Base-by-base conservation (phyloP, 1,140 invertebrate species). In the Zaprionus kolodkinae region DNA sequence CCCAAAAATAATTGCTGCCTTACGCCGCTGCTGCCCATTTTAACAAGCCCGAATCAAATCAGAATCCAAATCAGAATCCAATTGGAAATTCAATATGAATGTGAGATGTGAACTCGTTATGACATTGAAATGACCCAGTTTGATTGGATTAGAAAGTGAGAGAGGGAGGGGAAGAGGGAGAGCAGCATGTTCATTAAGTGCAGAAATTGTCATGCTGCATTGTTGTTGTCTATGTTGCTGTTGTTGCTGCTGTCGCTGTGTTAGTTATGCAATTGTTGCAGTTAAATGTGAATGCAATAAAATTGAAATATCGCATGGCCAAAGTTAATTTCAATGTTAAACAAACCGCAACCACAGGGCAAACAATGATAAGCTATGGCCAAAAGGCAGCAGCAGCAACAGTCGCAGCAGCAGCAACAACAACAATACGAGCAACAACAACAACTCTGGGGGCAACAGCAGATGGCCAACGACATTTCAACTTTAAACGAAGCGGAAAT, bases 401-500 rank as follows among this genome's bases (percentile, higher is more conserved):
- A 35, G 45, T 33, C 50, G 33, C 17, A 27, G 17, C 33, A 11
- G 27, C 4, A 62, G 21, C 64, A 48, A 35, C 61, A 65, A 64
- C 33, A 69, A 35, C 27, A 45, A 13, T n/a, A 36, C 35, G n/a
- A 52, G 59, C 56, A 56, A 59, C 36, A 56, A 50, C 43, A 59
- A 40, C 38, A 33, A 48, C 33, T 54, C 38, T 21, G 43, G 9
- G 52, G 52, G 17, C 52, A 55, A 38, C 52, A 63, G 59, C 78
- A 81, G 78, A 72, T 78, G 76, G 76, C 72, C 79, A 63, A 61
- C 72, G 73, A 71, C 84, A 76, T 88, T 87, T 88, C 77, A 87
- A 87, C 84, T 88, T 87, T 88, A 88, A 87, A 83, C 84, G 84
- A 88, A 87, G 66, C 84, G 83, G 83, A 87, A 87, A 88, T 87